These are phyloP conservation scores for Augochlorella aurata DNA, from an alignment of 2,888 invertebrate genomes.

Conservation along the genomic window DNA sequence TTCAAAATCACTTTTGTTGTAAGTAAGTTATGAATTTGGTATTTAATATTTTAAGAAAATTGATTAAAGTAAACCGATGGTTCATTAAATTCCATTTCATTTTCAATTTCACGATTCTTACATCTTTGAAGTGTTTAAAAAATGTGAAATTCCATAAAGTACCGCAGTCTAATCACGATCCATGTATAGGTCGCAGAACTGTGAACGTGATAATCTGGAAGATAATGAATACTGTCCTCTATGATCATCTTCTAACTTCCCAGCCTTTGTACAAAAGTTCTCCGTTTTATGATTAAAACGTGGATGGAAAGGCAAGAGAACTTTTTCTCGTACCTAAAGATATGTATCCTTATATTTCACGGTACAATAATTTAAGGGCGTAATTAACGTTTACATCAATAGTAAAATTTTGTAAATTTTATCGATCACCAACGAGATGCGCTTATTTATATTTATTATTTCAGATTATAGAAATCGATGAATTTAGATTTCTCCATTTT, in stretches of 20 bases:
- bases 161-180: not conserved
- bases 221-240: constrained; percentile 4
- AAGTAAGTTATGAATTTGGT: too few species aligned
- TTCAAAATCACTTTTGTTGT: too few species aligned
- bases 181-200: not conserved
- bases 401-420: too few species aligned
- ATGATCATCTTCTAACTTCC: constrained; percentile 2
- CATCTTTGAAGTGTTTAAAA: not conserved
- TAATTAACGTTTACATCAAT: too few species aligned
- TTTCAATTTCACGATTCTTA: not conserved
- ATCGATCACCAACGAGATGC: too few species aligned
- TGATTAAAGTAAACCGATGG: not conserved
- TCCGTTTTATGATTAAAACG: constrained; percentile 2
- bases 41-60: not conserved
- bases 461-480: too few species aligned
- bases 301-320: not conserved
- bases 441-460: too few species aligned
- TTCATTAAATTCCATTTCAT: not conserved
- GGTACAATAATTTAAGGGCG: not conserved
- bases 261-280: constrained; percentile 2
- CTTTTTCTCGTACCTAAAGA: not conserved
- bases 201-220: not conserved
- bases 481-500: too few species aligned
- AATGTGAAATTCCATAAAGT: not conserved
- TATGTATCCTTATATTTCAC: not conserved